Percentiles rank a stretch among this genome's conserved stretches.
Evolutionary conservation across 2,888 invertebrate genomes (phyloP).

Genomic region (Eristalinus aeneus): DNA sequence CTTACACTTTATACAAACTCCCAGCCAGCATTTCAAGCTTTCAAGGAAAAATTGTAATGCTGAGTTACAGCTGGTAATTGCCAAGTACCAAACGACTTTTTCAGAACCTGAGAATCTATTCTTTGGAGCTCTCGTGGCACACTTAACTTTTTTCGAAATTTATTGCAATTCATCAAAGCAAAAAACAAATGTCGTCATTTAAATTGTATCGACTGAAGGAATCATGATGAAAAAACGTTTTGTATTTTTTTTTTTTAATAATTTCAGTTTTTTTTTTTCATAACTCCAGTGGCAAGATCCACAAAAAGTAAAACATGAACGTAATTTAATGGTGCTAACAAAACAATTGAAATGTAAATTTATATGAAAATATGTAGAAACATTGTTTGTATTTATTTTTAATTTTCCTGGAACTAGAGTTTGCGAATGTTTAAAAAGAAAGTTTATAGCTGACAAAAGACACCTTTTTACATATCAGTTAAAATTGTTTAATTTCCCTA

Average conservation of each 20-base stretch:
- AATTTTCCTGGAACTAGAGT: neutral
- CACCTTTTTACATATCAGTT: constrained; percentile 61
- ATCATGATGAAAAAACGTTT: neutral
- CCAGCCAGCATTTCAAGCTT: too few species aligned
- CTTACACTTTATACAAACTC: too few species aligned
- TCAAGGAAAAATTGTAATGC: too few species aligned
- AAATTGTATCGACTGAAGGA: neutral
- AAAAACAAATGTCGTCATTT: neutral
- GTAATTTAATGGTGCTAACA: constrained; percentile 61
- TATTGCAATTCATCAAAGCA: too few species aligned
- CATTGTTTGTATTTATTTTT: neutral
- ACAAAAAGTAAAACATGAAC: constrained; percentile 22
- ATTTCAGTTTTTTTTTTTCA: constrained; percentile 6
- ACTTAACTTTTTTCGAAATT: too few species aligned
- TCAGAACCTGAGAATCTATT: too few species aligned
- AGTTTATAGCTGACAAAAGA: neutral
- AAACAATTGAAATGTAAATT: constrained; percentile 14
- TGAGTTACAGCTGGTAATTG: too few species aligned
- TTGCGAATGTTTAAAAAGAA: neutral
- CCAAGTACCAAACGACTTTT: too few species aligned
- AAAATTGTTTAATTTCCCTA: constrained; percentile 18
- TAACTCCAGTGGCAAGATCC: neutral
- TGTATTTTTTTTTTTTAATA: neutral
- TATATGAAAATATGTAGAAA: constrained; percentile 6
- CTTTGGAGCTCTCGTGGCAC: too few species aligned